phyloP scores from a whole-genome alignment of 2,888 invertebrate species.

The Tetranychus piercei region DNA sequence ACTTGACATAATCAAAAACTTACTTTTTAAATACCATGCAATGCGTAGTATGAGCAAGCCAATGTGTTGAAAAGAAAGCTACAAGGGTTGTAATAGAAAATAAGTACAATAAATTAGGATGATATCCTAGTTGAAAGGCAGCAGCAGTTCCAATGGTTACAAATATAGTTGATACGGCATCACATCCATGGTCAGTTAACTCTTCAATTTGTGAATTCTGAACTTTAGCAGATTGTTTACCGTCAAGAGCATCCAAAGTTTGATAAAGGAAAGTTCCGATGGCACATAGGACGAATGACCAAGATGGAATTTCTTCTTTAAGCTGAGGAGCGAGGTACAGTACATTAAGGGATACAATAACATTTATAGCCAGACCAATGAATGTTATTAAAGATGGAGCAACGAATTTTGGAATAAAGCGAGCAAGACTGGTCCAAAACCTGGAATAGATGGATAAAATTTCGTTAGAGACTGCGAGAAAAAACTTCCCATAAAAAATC shows the following conservation, averaged over 20 bases:
- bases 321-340: conserved; percentile 85
- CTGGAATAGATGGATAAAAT: conserved; percentile 34
- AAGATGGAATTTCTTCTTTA: conserved; percentile 63
- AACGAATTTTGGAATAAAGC: conserved; percentile 69
- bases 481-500: too few relatives aligned
- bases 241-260: conserved; percentile 94
- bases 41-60: conserved; percentile 26
- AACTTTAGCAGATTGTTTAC: conserved; percentile 92
- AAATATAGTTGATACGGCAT: conserved; percentile 81
- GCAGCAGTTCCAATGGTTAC: conserved; percentile 88
- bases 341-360: conserved; percentile 73
- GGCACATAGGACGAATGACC: conserved; percentile 79
- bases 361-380: conserved; percentile 73
- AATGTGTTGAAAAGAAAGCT: conserved; percentile 26
- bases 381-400: conserved; percentile 95
- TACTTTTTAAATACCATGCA: conserved; percentile 47
- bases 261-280: conserved; percentile 89
- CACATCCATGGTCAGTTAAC: conserved; percentile 97
- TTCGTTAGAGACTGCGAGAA: too few relatives aligned
- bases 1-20: neutral
- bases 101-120: conserved; percentile 73
- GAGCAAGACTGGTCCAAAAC: conserved; percentile 86
- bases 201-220: conserved; percentile 84
- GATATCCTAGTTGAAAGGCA: conserved; percentile 72
- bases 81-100: conserved; percentile 23